These are phyloP conservation scores for Odontamblyopus rebecca DNA, from an alignment of 2,797 vertebrate species.

Conservation along the genomic window DNA sequence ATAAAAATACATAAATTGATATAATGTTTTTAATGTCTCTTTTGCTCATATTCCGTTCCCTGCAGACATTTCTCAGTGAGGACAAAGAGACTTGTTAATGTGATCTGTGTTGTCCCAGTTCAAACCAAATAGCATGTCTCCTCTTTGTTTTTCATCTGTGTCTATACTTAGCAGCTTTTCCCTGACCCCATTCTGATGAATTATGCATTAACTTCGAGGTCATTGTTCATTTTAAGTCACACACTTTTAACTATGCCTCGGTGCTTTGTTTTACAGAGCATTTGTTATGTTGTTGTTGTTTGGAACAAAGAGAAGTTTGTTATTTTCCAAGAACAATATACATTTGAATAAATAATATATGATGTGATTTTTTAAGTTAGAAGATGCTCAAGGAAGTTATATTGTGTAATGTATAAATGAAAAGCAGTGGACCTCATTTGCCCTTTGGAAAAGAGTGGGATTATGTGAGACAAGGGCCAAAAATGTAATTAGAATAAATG, in stretches of 20 bases:
- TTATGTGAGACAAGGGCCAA: no score
- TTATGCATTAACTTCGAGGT: conserved; percentile 11
- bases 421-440: neutral
- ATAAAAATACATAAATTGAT: conserved; percentile 6
- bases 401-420: neutral
- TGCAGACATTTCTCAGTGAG: conserved; percentile 5
- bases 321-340: neutral
- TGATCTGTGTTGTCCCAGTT: conserved; percentile 7
- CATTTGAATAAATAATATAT: conserved; percentile 3
- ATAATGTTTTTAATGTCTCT: conserved; percentile 4
- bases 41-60: neutral
- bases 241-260: neutral
- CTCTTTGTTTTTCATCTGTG: conserved; percentile 14
- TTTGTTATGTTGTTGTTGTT: conserved; percentile 6
- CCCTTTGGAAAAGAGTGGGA: neutral
- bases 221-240: conserved; percentile 4
- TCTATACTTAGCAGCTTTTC: conserved; percentile 17
- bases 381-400: neutral
- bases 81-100: neutral
- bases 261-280: conserved; percentile 2
- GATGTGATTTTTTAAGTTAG: neutral
- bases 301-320: conserved; percentile 9
- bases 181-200: conserved; percentile 11
- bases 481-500: no score
- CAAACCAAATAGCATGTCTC: neutral